Evolutionary conservation across 2,113 vertebrate genomes (phyloP).

Genomic region (Nematolebias whitei): DNA sequence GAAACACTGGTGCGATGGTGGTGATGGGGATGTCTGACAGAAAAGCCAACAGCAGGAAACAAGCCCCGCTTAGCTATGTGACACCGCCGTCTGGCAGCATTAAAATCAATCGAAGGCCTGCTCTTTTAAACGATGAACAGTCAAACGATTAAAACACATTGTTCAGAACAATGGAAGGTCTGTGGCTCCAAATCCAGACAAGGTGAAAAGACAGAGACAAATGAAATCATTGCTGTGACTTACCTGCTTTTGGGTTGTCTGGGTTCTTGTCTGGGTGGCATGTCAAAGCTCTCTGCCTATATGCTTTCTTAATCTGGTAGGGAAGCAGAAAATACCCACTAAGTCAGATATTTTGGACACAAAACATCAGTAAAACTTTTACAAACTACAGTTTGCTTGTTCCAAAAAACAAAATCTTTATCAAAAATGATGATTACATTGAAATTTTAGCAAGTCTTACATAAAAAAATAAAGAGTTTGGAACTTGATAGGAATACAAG

Average conservation of each 20-base stretch:
- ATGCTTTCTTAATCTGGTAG: slow-evolving; percentile 93
- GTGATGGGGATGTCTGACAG: slow-evolving; percentile 24
- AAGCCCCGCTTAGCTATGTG: slow-evolving; percentile 15
- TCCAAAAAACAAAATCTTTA: slow-evolving; percentile 14
- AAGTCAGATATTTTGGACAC: slow-evolving; percentile 12
- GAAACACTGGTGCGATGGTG: slow-evolving; percentile 33
- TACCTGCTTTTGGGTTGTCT: slow-evolving; percentile 93
- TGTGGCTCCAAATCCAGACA: slow-evolving; percentile 4
- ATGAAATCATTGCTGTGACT: slow-evolving; percentile 28
- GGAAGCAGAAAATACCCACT: slow-evolving; percentile 6
- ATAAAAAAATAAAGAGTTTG: slow-evolving; percentile 15
- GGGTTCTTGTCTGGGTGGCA: slow-evolving; percentile 99
- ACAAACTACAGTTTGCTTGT: not conserved
- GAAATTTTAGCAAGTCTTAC: slow-evolving; percentile 20
- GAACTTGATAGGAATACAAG: slow-evolving; percentile 20
- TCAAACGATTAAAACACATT: slow-evolving; percentile 14
- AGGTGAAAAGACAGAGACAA: too few relatives aligned
- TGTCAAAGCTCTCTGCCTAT: slow-evolving; percentile 90
- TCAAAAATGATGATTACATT: slow-evolving; percentile 26
- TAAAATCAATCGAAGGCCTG: slow-evolving; percentile 2
- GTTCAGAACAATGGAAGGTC: slow-evolving; percentile 9
- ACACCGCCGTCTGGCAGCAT: slow-evolving; percentile 23
- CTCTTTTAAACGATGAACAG: not conserved
- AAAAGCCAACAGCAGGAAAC: slow-evolving; percentile 4
- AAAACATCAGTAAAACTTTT: not conserved